Conservation (phyloP, 2,113 vertebrate genomes). For the Gnathonemus longibarbis region DNA sequence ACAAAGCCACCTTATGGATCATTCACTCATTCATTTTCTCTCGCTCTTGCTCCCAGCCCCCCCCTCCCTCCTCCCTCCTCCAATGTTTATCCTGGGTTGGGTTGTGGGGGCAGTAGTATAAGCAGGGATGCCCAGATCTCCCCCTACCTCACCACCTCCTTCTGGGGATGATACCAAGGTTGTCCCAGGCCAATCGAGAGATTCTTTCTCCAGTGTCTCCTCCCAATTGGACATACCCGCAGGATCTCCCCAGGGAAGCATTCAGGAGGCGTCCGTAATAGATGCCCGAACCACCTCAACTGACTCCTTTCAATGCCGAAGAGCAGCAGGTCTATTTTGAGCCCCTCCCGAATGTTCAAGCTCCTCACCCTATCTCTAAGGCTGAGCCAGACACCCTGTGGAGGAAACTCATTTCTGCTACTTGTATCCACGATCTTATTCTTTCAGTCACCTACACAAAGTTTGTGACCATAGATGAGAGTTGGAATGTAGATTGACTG, state of each 20-base stretch:
- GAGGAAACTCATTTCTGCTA: neutral
- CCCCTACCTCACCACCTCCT: neutral
- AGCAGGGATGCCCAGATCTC: neutral
- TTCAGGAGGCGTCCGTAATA: neutral
- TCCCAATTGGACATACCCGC: neutral
- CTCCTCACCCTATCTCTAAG: neutral
- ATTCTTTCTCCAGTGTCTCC: too few relatives aligned
- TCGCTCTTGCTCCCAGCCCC: too few relatives aligned
- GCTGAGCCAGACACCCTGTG: neutral
- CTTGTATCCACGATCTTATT: neutral
- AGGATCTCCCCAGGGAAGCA: neutral
- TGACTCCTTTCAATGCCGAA: neutral
- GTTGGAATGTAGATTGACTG: neutral
- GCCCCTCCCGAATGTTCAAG: neutral
- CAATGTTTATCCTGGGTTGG: neutral
- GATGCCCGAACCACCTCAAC: neutral
- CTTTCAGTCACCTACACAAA: neutral
- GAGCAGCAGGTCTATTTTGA: neutral
- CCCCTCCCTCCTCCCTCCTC: too few relatives aligned
- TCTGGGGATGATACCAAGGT: neutral
- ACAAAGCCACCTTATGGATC: neutral
- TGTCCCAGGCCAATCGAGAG: neutral
- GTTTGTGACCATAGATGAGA: neutral
- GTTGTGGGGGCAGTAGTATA: neutral
- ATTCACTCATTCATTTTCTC: neutral